A percentile compares a stretch with the other conserved stretches of the same genome.
These are phyloP conservation scores for Crocallis elinguaria DNA, from an alignment of 2,888 invertebrate genomes.

Conservation along the genomic window DNA sequence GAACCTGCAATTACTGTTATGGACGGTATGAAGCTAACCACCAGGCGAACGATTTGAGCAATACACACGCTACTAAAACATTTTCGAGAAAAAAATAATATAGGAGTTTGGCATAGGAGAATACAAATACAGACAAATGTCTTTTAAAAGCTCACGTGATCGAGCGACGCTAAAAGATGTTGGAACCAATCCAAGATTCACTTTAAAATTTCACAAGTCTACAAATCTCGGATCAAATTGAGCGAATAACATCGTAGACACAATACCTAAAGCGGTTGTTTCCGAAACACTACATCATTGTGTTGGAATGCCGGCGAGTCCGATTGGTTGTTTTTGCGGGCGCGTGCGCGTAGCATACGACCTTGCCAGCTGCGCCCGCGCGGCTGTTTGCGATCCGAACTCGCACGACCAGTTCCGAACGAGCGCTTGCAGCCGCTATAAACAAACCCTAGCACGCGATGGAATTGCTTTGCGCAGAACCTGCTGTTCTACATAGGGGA, in stretches of 20 bases:
- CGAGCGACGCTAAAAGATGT: conserved; percentile 24
- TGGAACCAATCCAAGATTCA: conserved; percentile 42
- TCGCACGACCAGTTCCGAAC: conserved; percentile 70
- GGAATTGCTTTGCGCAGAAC: conserved; percentile 50
- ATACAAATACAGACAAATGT: conserved; percentile 3
- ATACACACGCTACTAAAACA: too few species aligned
- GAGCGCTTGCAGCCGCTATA: conserved; percentile 55
- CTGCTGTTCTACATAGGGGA: conserved; percentile 19
- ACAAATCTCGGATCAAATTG: conserved; percentile 18
- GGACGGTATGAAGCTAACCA: too few species aligned
- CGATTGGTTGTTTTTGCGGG: conserved; percentile 70
- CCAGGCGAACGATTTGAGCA: too few species aligned
- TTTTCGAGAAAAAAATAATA: too few species aligned
- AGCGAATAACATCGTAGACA: conserved; percentile 12
- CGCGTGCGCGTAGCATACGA: conserved; percentile 65
- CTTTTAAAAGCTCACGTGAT: conserved; percentile 9
- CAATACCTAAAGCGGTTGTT: conserved; percentile 36
- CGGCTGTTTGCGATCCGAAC: conserved; percentile 55
- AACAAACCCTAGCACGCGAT: conserved; percentile 77
- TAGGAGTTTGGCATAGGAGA: not conserved
- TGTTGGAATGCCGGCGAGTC: conserved; percentile 59
- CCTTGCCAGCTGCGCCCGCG: conserved; percentile 74
- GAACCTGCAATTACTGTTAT: too few species aligned
- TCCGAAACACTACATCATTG: conserved; percentile 58
- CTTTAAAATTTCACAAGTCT: conserved; percentile 31